Base-by-base conservation (phyloP, 2,797 vertebrate genomes). In the Enteromius paludinosus region DNA sequence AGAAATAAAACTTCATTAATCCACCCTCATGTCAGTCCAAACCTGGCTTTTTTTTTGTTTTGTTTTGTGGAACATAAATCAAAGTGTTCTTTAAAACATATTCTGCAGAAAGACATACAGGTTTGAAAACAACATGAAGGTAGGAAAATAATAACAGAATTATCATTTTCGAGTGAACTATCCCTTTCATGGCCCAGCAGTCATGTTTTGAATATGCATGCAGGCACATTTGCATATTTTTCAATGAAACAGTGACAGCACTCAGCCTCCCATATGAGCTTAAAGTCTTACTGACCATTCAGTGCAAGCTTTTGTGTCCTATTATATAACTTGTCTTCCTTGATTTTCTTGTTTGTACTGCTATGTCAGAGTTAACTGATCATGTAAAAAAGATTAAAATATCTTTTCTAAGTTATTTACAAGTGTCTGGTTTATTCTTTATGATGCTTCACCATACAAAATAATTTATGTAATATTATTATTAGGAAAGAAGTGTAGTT, bases 331-430 rank as follows among this genome's bases (percentile, higher is more conserved):
- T 71, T 56, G 80, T 86, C 79, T 89, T 87, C 54, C 77, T 73
- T 74, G 59, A 59, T 80, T 72, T 62, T 56, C 79, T 72, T 66
- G 64, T 84, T 91, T 68, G 84, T 81, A 90, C 87, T 84, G 73
- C 93, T 91, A 90, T 91, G 86, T 90, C 77, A 54, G 90, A 91
- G 88, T 92, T 85, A 93, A 92, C 92, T 93, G 93, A 94, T 92
- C 88, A 81, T 93, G 86, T 94, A 90, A 90, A 89, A 87, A 84
- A 65, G 17, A 71, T 71, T 71, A 59, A 59, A 59, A 59, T 59
- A 59, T 59, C n/a, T 59, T 59, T 59, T 59, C 4, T 59, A 59
- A 59, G 54, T 59, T 59, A 59, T 59, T 25, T 59, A 25, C n/a
- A 59, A 59, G 54, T 59, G 54, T 11, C 54, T 59, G 10, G 23